Conservation (phyloP, 2,113 vertebrate species). For the Epinephelus lanceolatus region DNA sequence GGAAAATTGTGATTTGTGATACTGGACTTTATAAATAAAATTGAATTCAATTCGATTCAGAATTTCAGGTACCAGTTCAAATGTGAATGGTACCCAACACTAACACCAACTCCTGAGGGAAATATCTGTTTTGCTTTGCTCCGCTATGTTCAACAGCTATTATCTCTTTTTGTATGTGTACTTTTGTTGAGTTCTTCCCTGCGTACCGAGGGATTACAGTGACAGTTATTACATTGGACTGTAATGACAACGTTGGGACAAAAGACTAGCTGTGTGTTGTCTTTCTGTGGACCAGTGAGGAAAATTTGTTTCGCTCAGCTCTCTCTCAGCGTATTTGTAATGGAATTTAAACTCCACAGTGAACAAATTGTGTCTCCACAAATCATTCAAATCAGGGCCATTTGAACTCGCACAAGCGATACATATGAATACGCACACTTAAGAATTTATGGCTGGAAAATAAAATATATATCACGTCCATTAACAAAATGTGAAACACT, state of each 20-base stretch:
- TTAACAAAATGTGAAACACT: slow-evolving; percentile 15
- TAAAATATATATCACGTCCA: slow-evolving; percentile 1
- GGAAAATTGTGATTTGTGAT: too few relatives aligned
- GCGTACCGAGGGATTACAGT: background rate
- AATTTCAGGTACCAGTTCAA: too few relatives aligned
- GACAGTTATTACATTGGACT: background rate
- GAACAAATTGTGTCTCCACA: background rate
- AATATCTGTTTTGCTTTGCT: too few relatives aligned
- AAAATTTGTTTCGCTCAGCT: background rate
- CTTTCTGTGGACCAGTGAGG: background rate
- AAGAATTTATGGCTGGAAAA: background rate
- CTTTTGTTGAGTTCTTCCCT: background rate
- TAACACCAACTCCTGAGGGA: too few relatives aligned
- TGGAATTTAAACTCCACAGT: background rate
- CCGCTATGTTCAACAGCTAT: too few relatives aligned
- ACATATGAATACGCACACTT: background rate
- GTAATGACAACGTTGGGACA: background rate
- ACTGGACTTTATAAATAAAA: too few relatives aligned
- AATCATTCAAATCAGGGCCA: slow-evolving; percentile 5
- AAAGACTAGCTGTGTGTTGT: background rate
- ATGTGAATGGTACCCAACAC: too few relatives aligned
- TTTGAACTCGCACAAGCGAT: background rate
- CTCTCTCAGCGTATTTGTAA: background rate
- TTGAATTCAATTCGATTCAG: too few relatives aligned
- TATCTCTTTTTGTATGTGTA: background rate